A percentile compares a stretch with the other conserved stretches of the same genome.
phyloP scores from a whole-genome alignment of 92 coral and sea anemone species.

The Parazoanthus swiftii region DNA sequence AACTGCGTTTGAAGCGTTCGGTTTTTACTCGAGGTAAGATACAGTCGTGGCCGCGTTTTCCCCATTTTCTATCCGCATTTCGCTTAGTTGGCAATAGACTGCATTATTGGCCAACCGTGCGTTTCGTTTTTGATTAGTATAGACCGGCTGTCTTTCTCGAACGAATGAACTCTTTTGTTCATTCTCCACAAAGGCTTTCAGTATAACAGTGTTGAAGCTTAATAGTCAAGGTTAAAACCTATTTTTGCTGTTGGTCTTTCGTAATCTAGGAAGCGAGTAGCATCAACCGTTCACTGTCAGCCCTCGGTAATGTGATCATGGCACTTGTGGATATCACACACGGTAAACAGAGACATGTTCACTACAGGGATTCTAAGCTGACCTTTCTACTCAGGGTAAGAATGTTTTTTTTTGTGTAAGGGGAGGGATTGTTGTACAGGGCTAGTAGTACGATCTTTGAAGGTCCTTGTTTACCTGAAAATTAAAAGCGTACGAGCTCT shows the following conservation, averaged over 20 bases:
- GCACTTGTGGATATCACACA: constrained; percentile 98
- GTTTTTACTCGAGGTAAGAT: too few relatives aligned
- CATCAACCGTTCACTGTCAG: constrained; percentile 92
- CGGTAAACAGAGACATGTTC: constrained; percentile 96
- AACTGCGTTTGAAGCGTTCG: too few relatives aligned
- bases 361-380: constrained; percentile 94
- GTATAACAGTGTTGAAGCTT: not conserved
- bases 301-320: constrained; percentile 98
- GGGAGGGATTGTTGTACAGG: too few relatives aligned
- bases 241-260: not conserved
- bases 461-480: too few relatives aligned
- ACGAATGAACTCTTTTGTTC: too few relatives aligned
- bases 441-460: too few relatives aligned
- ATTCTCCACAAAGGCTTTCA: not conserved
- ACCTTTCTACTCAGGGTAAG: constrained; percentile 93
- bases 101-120: not conserved
- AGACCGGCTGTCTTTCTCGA: too few relatives aligned
- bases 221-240: not conserved
- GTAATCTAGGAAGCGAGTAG: constrained; percentile 90
- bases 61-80: too few relatives aligned
- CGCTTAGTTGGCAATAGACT: too few relatives aligned
- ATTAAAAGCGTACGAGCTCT: too few relatives aligned
- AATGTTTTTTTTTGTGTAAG: not conserved
- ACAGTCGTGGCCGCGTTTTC: too few relatives aligned
- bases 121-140: not conserved